phyloP scores from a whole-genome alignment of 35 echinoderm and acorn worm species.

The Hemicentrotus pulcherrimus region DNA sequence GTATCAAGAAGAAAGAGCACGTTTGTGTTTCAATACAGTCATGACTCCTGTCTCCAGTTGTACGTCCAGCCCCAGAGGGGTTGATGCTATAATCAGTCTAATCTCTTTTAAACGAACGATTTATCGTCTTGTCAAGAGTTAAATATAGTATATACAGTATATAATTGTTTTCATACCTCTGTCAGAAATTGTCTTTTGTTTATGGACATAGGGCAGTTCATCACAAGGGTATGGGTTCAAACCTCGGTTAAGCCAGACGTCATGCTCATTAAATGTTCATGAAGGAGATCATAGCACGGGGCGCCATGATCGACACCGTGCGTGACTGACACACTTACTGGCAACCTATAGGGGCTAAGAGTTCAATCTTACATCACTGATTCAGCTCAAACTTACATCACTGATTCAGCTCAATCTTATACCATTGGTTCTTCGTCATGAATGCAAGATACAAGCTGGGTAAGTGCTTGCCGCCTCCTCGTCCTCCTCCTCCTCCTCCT shows the following conservation, averaged over 20 bases:
- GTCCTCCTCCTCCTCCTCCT: neutral
- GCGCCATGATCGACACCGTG: neutral
- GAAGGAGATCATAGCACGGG: neutral
- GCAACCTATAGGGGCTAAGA: neutral
- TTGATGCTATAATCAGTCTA: neutral
- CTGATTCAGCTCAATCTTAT: neutral
- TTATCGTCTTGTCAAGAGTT: neutral
- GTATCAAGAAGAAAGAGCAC: neutral
- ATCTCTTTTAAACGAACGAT: neutral
- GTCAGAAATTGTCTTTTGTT: neutral
- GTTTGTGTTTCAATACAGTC: neutral
- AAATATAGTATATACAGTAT: neutral
- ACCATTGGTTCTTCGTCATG: neutral
- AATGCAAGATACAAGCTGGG: neutral
- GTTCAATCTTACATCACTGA: neutral
- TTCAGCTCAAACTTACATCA: neutral
- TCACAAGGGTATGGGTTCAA: neutral
- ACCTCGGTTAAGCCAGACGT: neutral
- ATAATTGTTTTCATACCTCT: neutral
- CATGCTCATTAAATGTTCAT: slow-evolving; percentile 1
- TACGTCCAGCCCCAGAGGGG: neutral
- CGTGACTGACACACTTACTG: neutral
- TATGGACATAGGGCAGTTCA: neutral
- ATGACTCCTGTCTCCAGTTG: neutral
- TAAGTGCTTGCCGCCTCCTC: neutral